Evolutionary conservation across 2,797 vertebrate species (phyloP), one percentile per base, ranked within the genome.

Genomic region (Falco columbarius): DNA sequence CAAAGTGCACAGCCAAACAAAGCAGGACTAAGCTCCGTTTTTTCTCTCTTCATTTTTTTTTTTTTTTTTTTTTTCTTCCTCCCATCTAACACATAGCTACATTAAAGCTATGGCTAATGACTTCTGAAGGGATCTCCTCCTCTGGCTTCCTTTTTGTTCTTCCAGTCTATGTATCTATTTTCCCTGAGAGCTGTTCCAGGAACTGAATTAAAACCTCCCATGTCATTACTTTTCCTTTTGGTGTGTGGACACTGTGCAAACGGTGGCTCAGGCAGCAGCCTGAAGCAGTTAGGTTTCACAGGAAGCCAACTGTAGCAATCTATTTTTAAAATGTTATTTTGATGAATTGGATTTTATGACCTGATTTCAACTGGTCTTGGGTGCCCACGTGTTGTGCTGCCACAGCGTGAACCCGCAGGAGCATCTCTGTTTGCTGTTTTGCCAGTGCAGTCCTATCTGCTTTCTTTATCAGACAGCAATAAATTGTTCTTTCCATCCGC

Each of bases 291-390:
- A 67, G 32, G 46, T 82, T 97, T 85, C 77, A 80, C 68, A 96
- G 72, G 62, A 90, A 92, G 46, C 77, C 68, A 95, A 90, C 72
- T 90, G 74, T 89, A 89, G 68, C 46, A 91, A 94, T 96, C 92
- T 97, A 87, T 95, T 97, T 97, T 96, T 91, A 81, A 93, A 82
- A 91, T 70, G 85, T 94, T 97, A 86, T 93, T 96, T 96, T 89
- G 61, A 93, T 85, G 87, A 89, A 95, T 86, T 95, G 81, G 86
- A 94, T 97, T 97, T 98, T 96, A 54, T 81, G 87, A 89, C 95
- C 94, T 89, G 90, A 80, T 94, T 87, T 97, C 94, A 96, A 95
- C 96, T 88, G 32, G 49, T 89, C 58, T 87, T 77, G 76, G 63
- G 67, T 44, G 87, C 22, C 26, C 68, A 55, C 0, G 2, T 87